Percentiles rank a stretch among this genome's conserved stretches.
These are phyloP conservation scores for Zalophus californianus DNA, from an alignment of 2,797 vertebrate species.

Conservation along the genomic window DNA sequence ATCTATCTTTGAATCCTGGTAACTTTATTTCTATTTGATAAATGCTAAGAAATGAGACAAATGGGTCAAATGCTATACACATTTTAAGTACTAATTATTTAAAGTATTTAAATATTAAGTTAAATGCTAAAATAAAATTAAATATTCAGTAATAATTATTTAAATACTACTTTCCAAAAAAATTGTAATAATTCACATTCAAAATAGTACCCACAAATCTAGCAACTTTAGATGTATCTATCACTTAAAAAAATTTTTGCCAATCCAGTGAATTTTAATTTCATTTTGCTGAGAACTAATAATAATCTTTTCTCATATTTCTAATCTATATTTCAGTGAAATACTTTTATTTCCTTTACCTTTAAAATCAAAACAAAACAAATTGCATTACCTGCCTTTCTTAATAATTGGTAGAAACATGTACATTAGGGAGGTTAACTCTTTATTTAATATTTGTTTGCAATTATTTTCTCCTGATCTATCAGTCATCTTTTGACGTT, in stretches of 20 bases:
- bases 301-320: not conserved
- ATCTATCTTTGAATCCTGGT: not conserved
- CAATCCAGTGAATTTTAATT: not conserved
- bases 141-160: not conserved
- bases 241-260: not conserved
- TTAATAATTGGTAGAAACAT: not conserved
- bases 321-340: not conserved
- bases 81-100: not conserved
- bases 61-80: not conserved
- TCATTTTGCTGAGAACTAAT: not conserved
- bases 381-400: not conserved
- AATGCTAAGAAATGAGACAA: not conserved
- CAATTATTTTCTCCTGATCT: not conserved
- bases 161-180: not conserved
- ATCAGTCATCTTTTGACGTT: not conserved
- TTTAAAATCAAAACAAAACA: not conserved
- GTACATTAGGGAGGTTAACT: not conserved
- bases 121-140: not conserved
- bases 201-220: not conserved
- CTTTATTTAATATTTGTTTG: not conserved
- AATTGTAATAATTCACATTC: not conserved
- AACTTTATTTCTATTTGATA: not conserved
- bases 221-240: not conserved
- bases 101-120: conserved; percentile 1
- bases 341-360: not conserved